These are phyloP conservation scores for Samia ricini DNA, from an alignment of 1,140 invertebrate species.

Conservation along the genomic window DNA sequence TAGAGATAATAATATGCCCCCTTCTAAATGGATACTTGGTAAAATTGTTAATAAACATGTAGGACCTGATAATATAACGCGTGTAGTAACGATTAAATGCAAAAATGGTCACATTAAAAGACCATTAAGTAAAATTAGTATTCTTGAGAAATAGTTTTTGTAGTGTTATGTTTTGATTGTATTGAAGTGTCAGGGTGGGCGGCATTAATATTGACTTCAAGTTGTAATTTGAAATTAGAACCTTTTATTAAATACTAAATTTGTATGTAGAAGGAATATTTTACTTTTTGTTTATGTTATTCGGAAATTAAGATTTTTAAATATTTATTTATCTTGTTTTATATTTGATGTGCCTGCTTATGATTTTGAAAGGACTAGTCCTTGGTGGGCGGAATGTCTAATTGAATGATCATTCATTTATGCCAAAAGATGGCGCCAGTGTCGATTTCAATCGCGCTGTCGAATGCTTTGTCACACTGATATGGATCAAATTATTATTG, in stretches of 20 bases:
- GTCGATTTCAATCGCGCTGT: too few species aligned
- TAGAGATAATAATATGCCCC: conserved; percentile 10
- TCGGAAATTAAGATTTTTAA: too few species aligned
- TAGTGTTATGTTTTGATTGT: conserved; percentile 3
- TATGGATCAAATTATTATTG: too few species aligned
- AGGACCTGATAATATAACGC: conserved; percentile 1
- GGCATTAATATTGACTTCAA: neutral
- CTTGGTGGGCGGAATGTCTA: conserved; percentile 5
- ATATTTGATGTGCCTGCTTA: neutral
- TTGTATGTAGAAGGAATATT: too few species aligned
- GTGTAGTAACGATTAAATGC: conserved; percentile 9
- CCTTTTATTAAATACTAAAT: too few species aligned
- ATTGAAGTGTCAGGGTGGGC: too few species aligned
- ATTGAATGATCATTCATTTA: neutral
- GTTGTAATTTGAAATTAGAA: too few species aligned
- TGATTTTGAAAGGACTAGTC: neutral
- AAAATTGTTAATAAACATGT: neutral
- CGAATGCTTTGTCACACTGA: too few species aligned
- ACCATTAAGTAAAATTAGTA: conserved; percentile 11
- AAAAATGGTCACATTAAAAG: conserved; percentile 10
- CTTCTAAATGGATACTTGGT: conserved; percentile 10
- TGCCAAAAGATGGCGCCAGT: too few species aligned
- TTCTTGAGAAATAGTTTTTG: conserved; percentile 3
- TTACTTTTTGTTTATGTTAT: neutral
- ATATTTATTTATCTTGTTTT: neutral